Percentiles rank a stretch among this genome's conserved stretches.
Evolutionary conservation across 2,888 invertebrate genomes (phyloP).

Genomic region (Eustalomyia histrio): DNA sequence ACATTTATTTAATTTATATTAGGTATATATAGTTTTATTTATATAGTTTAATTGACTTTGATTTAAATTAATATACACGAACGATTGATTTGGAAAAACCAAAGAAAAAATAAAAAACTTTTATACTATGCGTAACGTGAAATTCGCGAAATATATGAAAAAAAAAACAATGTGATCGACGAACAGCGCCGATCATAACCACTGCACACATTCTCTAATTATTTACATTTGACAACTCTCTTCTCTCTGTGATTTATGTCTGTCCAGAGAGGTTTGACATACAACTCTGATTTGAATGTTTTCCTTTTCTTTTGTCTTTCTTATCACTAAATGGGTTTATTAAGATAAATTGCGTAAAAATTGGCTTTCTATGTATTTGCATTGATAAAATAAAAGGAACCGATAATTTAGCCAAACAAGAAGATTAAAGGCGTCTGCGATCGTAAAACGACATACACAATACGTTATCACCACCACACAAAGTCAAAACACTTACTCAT

Average conservation of each 20-base stretch:
- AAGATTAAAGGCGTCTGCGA: conserved; percentile 1
- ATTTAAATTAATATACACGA: conserved; percentile 7
- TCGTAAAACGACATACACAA: conserved; percentile 3
- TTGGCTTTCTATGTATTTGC: background rate
- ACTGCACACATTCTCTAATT: conserved; percentile 17
- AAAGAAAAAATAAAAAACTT: too few species aligned
- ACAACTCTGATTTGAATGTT: background rate
- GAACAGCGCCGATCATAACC: background rate
- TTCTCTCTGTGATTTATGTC: background rate
- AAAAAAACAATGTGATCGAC: background rate
- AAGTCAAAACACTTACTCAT: conserved; percentile 44
- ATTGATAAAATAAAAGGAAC: background rate
- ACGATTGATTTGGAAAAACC: background rate
- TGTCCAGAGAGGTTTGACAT: background rate
- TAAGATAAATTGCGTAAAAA: background rate
- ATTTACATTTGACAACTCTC: conserved; percentile 15
- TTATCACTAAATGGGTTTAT: background rate
- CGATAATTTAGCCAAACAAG: background rate
- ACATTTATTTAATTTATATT: background rate
- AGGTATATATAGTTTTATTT: too few species aligned
- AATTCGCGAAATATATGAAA: conserved; percentile 3
- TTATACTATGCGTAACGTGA: background rate
- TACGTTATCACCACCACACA: conserved; percentile 20
- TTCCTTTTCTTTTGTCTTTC: background rate
- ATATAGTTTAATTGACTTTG: background rate